Evolutionary conservation across 2,797 vertebrate genomes (phyloP).

Genomic region (Delichon dasypus): DNA sequence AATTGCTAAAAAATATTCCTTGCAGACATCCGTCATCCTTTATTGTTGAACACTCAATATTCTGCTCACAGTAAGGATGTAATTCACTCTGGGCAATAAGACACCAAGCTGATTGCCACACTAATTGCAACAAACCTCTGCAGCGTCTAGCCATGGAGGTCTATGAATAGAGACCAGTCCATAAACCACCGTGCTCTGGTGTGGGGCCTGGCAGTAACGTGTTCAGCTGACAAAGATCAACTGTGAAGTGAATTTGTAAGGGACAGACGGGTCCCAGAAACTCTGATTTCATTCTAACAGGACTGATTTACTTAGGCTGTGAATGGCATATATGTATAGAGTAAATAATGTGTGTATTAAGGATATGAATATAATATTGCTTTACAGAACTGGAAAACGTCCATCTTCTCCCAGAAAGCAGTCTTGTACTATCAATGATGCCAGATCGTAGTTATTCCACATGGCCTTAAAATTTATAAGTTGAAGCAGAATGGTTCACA

Average conservation of each 20-base stretch:
- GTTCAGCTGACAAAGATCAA: not conserved
- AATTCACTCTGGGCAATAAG: not conserved
- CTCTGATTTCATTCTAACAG: not conserved
- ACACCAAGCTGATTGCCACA: not conserved
- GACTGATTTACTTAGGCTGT: not conserved
- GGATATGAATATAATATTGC: not conserved
- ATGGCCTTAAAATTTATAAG: not conserved
- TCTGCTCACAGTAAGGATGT: not conserved
- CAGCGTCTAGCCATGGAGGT: not conserved
- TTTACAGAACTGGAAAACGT: not conserved
- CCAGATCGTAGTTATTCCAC: not conserved
- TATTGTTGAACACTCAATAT: not conserved
- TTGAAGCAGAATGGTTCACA: not conserved
- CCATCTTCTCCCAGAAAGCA: not conserved
- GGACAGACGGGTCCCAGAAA: not conserved
- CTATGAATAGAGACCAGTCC: not conserved
- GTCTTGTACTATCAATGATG: not conserved
- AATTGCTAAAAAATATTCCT: constrained; percentile 23
- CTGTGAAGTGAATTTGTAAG: not conserved
- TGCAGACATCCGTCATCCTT: constrained; percentile 13
- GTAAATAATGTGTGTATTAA: not conserved
- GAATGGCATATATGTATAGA: not conserved
- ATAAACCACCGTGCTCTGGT: not conserved
- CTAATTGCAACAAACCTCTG: not conserved
- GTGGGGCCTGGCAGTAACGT: not conserved